Conservation (phyloP, 37 sponge, comb jelly and placozoan species). For the Ephydatia muelleri region DNA sequence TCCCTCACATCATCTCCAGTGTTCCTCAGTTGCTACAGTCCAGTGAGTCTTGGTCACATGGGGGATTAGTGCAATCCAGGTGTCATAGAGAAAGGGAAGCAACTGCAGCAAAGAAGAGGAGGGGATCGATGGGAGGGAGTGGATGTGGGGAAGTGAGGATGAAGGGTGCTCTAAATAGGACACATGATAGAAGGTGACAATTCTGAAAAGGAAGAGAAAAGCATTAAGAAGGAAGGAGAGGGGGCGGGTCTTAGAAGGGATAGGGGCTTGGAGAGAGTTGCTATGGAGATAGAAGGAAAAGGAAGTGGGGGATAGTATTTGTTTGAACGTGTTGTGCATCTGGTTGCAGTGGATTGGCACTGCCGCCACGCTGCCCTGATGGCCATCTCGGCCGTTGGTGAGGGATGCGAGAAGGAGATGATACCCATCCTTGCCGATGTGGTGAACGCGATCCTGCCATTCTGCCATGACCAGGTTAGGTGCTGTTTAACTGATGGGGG, state of each 20-base stretch:
- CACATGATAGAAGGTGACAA: background rate
- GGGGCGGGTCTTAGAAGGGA: background rate
- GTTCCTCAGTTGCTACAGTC: conserved; percentile 85
- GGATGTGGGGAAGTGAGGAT: background rate
- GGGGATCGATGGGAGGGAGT: background rate
- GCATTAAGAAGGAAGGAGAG: background rate
- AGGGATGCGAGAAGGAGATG: conserved; percentile 97
- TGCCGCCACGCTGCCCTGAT: conserved; percentile 90
- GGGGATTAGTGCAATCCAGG: background rate
- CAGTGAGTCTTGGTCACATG: conserved; percentile 29
- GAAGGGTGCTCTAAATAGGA: no score
- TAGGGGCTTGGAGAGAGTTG: background rate
- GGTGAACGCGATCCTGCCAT: conserved; percentile 79
- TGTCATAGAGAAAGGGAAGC: background rate
- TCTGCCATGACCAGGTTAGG: conserved; percentile 76
- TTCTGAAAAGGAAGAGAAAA: background rate
- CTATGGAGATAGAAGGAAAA: background rate
- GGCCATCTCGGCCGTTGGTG: conserved; percentile 94
- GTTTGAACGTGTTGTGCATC: no score
- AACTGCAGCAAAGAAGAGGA: background rate
- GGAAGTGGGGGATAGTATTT: background rate
- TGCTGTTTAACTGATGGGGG: background rate
- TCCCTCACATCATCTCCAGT: conserved; percentile 88
- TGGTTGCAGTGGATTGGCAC: conserved; percentile 87
- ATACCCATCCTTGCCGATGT: conserved; percentile 73